Evolutionary conservation across 2,888 invertebrate genomes (phyloP).

Genomic region (Portevinia maculata): DNA sequence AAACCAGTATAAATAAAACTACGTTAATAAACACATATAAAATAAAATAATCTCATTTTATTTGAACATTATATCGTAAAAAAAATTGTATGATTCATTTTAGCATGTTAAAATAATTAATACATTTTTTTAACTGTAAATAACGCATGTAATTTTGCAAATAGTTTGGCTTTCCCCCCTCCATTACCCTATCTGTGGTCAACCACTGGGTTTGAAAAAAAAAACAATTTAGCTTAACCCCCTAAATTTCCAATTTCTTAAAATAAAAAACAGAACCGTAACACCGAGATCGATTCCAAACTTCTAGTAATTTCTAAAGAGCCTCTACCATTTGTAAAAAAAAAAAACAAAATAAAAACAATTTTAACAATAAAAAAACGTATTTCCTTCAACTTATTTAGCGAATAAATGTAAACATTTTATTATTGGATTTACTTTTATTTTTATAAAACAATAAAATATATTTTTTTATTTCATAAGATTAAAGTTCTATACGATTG

Average conservation of each 20-base stretch:
- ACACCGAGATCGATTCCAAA: constrained; percentile 61
- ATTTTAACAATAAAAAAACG: constrained; percentile 29
- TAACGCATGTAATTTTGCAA: constrained; percentile 64
- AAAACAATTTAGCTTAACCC: background rate
- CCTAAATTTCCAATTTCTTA: constrained; percentile 7
- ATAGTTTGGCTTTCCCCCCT: constrained; percentile 58
- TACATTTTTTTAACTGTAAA: constrained; percentile 16
- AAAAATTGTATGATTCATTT: constrained; percentile 28
- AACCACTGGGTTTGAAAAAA: background rate
- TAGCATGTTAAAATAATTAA: constrained; percentile 58
- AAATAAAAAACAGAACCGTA: constrained; percentile 7
- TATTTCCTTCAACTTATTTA: constrained; percentile 60
- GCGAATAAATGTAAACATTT: constrained; percentile 68
- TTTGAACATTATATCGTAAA: constrained; percentile 7
- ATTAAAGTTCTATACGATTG: constrained; percentile 26
- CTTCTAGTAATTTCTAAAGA: constrained; percentile 75
- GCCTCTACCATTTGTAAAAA: constrained; percentile 77
- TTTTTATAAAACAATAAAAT: constrained; percentile 4
- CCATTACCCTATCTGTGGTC: constrained; percentile 4
- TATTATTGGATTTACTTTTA: too few relatives aligned
- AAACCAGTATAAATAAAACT: constrained; percentile 11
- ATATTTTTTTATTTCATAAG: constrained; percentile 19
- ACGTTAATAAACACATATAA: constrained; percentile 9
- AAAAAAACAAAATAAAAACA: constrained; percentile 38
- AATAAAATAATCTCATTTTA: constrained; percentile 8